Percentiles rank a stretch among this genome's conserved stretches.
These are phyloP conservation scores for Drosophila miranda DNA, from an alignment of 1,140 invertebrate genomes.

Conservation along the genomic window DNA sequence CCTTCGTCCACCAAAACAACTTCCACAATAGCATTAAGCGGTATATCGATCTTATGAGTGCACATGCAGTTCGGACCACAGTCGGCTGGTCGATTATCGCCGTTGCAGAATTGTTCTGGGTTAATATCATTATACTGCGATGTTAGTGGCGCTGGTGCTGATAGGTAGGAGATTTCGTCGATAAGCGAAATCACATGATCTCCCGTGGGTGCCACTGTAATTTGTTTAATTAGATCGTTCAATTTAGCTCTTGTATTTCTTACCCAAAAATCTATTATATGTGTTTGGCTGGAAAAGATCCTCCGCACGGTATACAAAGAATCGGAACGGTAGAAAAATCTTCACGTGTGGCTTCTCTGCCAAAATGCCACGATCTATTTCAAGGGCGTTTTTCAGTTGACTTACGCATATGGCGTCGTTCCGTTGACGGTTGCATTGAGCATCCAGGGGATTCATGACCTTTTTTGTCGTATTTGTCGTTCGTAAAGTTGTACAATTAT, in stretches of 20 bases:
- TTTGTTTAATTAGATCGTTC: background rate
- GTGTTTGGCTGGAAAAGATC: slow-evolving; percentile 89
- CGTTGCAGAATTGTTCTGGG: slow-evolving; percentile 89
- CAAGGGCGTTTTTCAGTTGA: slow-evolving; percentile 87
- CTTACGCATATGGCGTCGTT: slow-evolving; percentile 89
- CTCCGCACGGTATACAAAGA: slow-evolving; percentile 88
- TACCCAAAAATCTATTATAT: slow-evolving; percentile 91
- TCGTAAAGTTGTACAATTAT: slow-evolving; percentile 26
- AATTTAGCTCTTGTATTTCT: slow-evolving; percentile 42
- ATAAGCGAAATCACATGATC: slow-evolving; percentile 90
- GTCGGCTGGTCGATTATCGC: slow-evolving; percentile 88
- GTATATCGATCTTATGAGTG: slow-evolving; percentile 90
- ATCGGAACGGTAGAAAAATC: slow-evolving; percentile 90
- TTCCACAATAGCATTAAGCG: slow-evolving; percentile 90
- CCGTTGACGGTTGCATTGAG: slow-evolving; percentile 86
- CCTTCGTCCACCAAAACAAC: slow-evolving; percentile 92
- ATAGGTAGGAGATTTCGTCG: slow-evolving; percentile 90
- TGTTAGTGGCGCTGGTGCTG: slow-evolving; percentile 89
- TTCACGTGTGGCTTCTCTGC: slow-evolving; percentile 88
- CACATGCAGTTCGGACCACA: slow-evolving; percentile 91
- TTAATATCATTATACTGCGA: slow-evolving; percentile 91
- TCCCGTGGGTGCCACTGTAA: slow-evolving; percentile 87
- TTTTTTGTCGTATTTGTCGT: slow-evolving; percentile 76
- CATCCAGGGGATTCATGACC: slow-evolving; percentile 90
- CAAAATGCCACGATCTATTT: slow-evolving; percentile 86